phyloP scores from a whole-genome alignment of 1,140 invertebrate genomes.

The Palaemon carinicauda region DNA sequence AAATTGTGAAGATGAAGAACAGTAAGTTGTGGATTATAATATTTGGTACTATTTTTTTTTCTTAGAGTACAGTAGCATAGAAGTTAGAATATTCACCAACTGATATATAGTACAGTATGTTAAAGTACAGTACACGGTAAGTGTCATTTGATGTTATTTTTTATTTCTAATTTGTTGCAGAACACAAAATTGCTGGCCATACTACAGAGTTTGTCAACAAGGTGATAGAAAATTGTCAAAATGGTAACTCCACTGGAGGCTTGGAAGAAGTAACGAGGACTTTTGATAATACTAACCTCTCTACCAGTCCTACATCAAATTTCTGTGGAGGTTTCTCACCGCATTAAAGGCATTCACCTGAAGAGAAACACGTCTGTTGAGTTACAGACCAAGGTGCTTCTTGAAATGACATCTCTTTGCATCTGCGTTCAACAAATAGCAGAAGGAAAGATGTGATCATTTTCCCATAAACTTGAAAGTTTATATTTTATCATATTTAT shows the following conservation, averaged over 20 bases:
- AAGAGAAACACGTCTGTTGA: not conserved
- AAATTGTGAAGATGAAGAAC: conserved; percentile 67
- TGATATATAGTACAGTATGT: not conserved
- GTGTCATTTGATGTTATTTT: not conserved
- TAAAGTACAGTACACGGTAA: not conserved
- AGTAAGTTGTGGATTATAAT: conserved; percentile 68
- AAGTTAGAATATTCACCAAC: no score
- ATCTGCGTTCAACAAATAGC: not conserved
- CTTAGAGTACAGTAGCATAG: no score
- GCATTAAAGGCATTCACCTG: not conserved
- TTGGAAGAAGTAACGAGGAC: conserved; percentile 49
- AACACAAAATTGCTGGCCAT: conserved; percentile 79
- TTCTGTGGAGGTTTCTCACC: conserved; percentile 18
- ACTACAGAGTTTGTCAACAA: conserved; percentile 88
- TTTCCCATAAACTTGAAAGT: not conserved
- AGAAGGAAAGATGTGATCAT: no score
- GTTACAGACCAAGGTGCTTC: conserved; percentile 24
- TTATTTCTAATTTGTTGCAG: conserved; percentile 68
- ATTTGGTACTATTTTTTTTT: no score
- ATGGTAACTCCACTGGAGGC: conserved; percentile 48
- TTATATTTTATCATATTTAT: conserved; percentile 19
- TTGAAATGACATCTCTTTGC: not conserved
- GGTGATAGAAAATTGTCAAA: conserved; percentile 75
- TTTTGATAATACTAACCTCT: conserved; percentile 30
- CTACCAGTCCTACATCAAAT: conserved; percentile 23